Conservation (phyloP, 92 coral and sea anemone species). For the Actinostola sp. region DNA sequence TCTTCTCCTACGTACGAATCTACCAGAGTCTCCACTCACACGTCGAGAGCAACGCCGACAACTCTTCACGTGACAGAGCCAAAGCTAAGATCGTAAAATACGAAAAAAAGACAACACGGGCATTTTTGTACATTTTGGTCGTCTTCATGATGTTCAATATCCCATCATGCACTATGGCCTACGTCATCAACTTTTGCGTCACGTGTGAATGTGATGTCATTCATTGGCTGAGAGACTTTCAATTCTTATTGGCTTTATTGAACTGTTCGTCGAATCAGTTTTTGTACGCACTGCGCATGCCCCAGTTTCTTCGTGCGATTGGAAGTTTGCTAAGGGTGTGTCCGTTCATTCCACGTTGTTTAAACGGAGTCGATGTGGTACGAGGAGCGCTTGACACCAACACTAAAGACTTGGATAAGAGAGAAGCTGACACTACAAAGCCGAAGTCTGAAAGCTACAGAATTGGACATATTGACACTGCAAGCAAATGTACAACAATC, state of each 20-base stretch:
- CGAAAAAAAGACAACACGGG: constrained; percentile 68
- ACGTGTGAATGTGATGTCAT: constrained; percentile 76
- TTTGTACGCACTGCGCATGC: constrained; percentile 88
- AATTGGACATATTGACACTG: neutral
- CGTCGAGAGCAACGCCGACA: constrained; percentile 11
- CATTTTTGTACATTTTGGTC: constrained; percentile 68
- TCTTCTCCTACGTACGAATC: constrained; percentile 59
- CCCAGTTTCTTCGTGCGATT: constrained; percentile 70
- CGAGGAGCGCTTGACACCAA: neutral
- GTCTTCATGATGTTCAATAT: constrained; percentile 65
- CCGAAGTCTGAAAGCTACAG: neutral
- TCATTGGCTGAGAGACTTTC: constrained; percentile 88
- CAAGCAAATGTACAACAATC: too few species aligned
- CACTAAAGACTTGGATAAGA: neutral
- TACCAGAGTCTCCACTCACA: constrained; percentile 53
- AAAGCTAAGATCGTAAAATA: constrained; percentile 14
- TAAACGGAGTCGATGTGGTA: constrained; percentile 14
- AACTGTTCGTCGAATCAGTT: constrained; percentile 87
- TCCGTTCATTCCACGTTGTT: neutral
- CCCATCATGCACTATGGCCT: constrained; percentile 82
- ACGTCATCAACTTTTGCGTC: constrained; percentile 81
- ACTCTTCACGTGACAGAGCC: neutral
- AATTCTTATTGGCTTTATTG: constrained; percentile 66
- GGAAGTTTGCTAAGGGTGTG: constrained; percentile 11
- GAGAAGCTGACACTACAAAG: neutral